These are phyloP conservation scores for Emydoidea blandingii DNA, from an alignment of 2,797 vertebrate genomes.

Conservation along the genomic window DNA sequence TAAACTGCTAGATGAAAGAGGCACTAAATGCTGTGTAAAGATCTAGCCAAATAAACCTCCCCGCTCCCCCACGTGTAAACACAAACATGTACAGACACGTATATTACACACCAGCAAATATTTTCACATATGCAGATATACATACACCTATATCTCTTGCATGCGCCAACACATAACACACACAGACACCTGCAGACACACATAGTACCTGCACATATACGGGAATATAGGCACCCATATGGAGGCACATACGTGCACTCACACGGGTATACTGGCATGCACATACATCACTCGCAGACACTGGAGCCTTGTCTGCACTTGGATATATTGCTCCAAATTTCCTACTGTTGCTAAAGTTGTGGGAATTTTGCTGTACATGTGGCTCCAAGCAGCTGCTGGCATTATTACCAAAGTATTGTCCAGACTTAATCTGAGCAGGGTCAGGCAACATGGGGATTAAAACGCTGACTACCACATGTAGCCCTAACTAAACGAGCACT, in stretches of 20 bases:
- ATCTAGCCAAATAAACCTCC: neutral
- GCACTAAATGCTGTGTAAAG: neutral
- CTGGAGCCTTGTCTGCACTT: neutral
- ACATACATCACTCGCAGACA: neutral
- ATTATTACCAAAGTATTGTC: neutral
- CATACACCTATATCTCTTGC: rapidly evolving
- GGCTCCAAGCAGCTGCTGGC: neutral
- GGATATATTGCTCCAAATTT: neutral
- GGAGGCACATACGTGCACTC: rapidly evolving
- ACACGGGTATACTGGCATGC: neutral
- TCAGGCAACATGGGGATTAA: neutral
- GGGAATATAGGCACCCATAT: neutral
- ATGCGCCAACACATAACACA: rapidly evolving
- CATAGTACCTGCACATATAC: rapidly evolving
- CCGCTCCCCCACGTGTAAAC: neutral
- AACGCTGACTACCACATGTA: neutral
- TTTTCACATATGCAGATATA: neutral
- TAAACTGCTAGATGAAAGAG: neutral
- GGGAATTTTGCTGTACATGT: neutral
- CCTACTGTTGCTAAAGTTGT: rapidly evolving
- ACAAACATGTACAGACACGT: neutral
- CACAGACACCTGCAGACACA: rapidly evolving
- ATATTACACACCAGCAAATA: neutral
- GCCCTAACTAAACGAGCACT: neutral
- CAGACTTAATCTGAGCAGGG: neutral